Percentiles rank a stretch among this genome's conserved stretches.
Conservation (phyloP, 2,888 invertebrate species). For the Tetheella fluctuosa region DNA sequence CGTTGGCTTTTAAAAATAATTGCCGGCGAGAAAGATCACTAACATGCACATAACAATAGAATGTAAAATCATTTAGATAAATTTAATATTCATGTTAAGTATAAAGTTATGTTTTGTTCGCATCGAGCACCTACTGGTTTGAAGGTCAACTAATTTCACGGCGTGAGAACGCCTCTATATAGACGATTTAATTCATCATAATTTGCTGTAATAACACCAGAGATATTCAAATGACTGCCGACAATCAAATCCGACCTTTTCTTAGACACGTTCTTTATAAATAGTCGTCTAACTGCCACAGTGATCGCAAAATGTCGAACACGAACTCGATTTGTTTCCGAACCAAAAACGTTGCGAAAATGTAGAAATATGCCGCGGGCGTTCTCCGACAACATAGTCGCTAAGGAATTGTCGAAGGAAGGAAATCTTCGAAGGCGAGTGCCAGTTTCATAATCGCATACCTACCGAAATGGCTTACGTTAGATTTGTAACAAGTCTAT, state of each 20-base stretch:
- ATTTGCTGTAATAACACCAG: conserved; percentile 80
- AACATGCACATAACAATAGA: conserved; percentile 39
- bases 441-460: conserved; percentile 51
- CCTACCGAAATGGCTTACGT: conserved; percentile 44
- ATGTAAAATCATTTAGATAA: conserved; percentile 26
- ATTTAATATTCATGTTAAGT: conserved; percentile 41
- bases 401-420: conserved; percentile 48
- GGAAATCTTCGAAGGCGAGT: conserved; percentile 48
- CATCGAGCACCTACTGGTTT: conserved; percentile 58
- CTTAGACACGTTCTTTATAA: conserved; percentile 82
- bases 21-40: conserved; percentile 41
- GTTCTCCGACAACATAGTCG: conserved; percentile 44
- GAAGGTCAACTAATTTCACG: conserved; percentile 78
- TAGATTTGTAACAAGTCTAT: conserved; percentile 51
- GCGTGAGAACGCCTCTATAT: conserved; percentile 77
- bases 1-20: conserved; percentile 44
- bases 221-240: conserved; percentile 81
- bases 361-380: conserved; percentile 67
- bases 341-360: conserved; percentile 71
- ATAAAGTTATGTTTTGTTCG: conserved; percentile 48
- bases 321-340: conserved; percentile 80
- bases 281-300: conserved; percentile 79
- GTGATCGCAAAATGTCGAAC: conserved; percentile 82
- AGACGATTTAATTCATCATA: conserved; percentile 80
- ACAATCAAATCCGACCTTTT: conserved; percentile 84